Evolutionary conservation across 2,113 vertebrate species (phyloP).

Genomic region (Oophaga pumilio): DNA sequence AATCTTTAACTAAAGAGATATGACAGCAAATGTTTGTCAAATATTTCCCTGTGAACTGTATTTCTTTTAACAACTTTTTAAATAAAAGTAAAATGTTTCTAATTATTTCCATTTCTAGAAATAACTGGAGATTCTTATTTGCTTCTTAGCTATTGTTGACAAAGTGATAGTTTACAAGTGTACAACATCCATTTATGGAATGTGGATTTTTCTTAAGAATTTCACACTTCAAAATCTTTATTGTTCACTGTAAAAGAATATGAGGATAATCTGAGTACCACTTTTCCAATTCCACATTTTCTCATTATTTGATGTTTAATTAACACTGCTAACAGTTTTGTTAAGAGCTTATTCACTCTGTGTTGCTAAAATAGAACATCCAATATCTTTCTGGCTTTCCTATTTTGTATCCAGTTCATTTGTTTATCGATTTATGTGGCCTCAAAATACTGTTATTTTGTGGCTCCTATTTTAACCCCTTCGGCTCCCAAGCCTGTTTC

Average conservation of each 20-base stretch:
- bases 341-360: background rate
- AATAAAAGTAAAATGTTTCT: background rate
- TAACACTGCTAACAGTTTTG: background rate
- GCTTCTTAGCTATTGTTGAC: background rate
- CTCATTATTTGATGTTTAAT: background rate
- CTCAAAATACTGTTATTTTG: too few species aligned
- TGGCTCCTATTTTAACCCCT: too few species aligned
- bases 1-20: background rate
- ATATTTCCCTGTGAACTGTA: background rate
- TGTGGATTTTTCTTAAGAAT: background rate
- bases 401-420: too few species aligned
- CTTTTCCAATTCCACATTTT: background rate
- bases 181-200: background rate
- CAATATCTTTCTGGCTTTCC: too few species aligned
- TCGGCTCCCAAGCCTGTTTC: too few species aligned
- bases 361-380: background rate
- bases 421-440: too few species aligned
- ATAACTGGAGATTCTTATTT: background rate
- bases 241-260: background rate
- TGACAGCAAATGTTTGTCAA: background rate
- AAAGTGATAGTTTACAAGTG: background rate
- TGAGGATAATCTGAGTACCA: background rate
- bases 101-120: background rate
- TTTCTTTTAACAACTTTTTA: background rate
- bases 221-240: constrained; percentile 6